Base-by-base conservation (phyloP, 2,888 invertebrate species). In the Drosophila emarginata region DNA sequence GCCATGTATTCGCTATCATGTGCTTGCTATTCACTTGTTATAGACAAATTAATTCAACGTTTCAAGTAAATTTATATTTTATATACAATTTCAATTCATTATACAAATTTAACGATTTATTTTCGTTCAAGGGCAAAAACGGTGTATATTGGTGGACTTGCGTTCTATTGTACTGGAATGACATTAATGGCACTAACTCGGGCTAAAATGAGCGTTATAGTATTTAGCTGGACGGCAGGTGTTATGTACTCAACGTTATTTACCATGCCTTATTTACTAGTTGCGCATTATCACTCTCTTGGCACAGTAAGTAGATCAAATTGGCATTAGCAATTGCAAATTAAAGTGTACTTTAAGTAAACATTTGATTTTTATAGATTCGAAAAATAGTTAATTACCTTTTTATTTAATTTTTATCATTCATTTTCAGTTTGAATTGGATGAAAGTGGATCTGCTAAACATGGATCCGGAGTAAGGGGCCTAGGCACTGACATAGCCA, bases 211-310 rank as follows among this genome's bases (percentile, higher is more conserved):
- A 96, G 96, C 4, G 97, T 97, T 0, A 95, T 98, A 50, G 89
- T 97, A 45, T 97, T 97, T 91, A 97, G 98, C 77, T 97, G 97
- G 94, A 96, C 97, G 0, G 98, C 98, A 1, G 98, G 99, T 1
- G 95, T 99, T 54, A 98, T 98, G 97, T 99, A 99, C 92, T 98
- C 98, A 12, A 98, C 98, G 0, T 93, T 99, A 26, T 99, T 99
- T 92, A 99, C 98, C 9, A 97, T 99, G 97, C 98, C 98, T 1
- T 99, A 98, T 89, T 93, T 98, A 37, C 93, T 99, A 61, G 95
- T 99, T 28, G 98, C 99, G 4, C 96, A 97, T 90, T 99, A 98
- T 91, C 98, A 99, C 90, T 95, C 97, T n/a, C 95, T 95, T 68
- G 96, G 96, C 82, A 95, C 94, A 93, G 98, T 98, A 93, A 94